Evolutionary conservation across 2,113 vertebrate species (phyloP).

Genomic region (Melanocharis versteri): DNA sequence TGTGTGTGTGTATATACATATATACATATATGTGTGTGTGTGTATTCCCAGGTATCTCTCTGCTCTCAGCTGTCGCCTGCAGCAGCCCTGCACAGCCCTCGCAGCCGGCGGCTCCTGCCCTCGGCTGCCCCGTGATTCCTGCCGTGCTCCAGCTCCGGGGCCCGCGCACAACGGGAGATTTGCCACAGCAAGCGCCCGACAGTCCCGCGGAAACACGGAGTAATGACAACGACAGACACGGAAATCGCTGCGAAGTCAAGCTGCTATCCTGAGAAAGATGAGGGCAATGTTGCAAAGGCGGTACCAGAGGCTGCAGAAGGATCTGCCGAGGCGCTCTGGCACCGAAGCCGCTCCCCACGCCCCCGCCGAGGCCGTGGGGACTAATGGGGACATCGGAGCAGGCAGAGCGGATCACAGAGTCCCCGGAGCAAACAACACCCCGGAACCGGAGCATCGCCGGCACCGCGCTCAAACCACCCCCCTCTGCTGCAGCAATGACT

Average conservation of each 20-base stretch:
- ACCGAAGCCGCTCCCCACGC: not conserved
- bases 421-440: not conserved
- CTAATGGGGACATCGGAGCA: not conserved
- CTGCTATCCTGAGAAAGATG: not conserved
- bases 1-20: not conserved
- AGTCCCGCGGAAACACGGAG: not conserved
- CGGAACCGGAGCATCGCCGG: not conserved
- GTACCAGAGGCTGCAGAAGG: not conserved
- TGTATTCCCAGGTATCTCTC: too few relatives aligned
- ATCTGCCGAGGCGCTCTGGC: not conserved
- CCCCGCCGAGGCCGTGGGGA: conserved; percentile 15
- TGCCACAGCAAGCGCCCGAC: not conserved
- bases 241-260: not conserved
- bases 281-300: not conserved
- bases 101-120: not conserved
- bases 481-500: not conserved
- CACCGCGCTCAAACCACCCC: not conserved
- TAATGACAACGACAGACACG: not conserved
- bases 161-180: too few relatives aligned
- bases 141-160: too few relatives aligned
- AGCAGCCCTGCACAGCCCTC: not conserved
- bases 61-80: too few relatives aligned
- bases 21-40: too few relatives aligned
- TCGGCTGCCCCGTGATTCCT: not conserved
- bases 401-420: not conserved